Evolutionary conservation across 2,113 vertebrate species (phyloP).

Genomic region (Menura novaehollandiae): DNA sequence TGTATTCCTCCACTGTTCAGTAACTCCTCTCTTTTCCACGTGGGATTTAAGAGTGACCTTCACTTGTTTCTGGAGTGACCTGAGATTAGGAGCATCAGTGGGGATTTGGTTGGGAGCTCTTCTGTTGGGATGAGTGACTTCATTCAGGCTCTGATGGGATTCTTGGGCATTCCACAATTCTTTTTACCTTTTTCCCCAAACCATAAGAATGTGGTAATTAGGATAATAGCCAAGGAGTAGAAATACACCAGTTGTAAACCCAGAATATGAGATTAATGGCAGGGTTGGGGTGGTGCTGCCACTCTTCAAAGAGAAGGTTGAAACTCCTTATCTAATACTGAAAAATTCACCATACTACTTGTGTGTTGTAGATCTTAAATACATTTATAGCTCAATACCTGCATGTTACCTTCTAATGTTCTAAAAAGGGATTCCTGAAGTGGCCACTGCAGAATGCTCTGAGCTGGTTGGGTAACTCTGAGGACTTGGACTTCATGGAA

Average conservation of each 20-base stretch:
- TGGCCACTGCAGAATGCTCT: neutral
- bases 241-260: rapidly evolving
- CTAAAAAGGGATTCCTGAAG: neutral
- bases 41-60: neutral
- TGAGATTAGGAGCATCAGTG: neutral
- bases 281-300: neutral
- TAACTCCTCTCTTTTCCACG: neutral
- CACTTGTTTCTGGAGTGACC: neutral
- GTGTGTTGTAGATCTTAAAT: neutral
- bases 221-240: neutral
- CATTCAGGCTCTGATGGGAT: neutral
- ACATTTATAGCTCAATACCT: rapidly evolving
- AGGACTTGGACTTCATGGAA: rapidly evolving
- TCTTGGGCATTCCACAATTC: neutral
- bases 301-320: neutral
- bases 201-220: neutral
- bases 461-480: neutral
- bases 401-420: neutral
- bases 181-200: neutral
- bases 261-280: neutral
- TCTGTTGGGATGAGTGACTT: neutral
- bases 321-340: neutral
- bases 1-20: neutral
- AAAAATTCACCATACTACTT: neutral
- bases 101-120: neutral